Conservation (phyloP, 2,888 invertebrate genomes). For the Meiosimyza decipiens region DNA sequence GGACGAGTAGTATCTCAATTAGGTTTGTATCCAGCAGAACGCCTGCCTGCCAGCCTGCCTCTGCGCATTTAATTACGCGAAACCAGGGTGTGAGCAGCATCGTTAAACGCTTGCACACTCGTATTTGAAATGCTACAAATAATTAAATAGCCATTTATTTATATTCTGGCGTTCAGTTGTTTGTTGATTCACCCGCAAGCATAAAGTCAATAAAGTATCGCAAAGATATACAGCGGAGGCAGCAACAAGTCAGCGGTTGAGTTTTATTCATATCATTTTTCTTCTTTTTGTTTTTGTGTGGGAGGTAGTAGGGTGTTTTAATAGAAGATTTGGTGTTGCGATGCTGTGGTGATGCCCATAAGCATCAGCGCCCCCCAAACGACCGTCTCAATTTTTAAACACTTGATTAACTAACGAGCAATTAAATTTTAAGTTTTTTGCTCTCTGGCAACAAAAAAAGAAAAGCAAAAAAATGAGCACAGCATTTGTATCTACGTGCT, state of each 20-base stretch:
- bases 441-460: neutral
- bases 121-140: slow-evolving; percentile 43
- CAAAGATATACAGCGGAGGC: slow-evolving; percentile 6
- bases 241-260: slow-evolving; percentile 31
- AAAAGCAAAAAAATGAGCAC: too few species aligned
- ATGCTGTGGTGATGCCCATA: neutral
- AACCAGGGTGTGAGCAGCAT: slow-evolving; percentile 27
- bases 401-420: slow-evolving; percentile 36
- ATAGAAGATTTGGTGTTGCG: slow-evolving; percentile 20
- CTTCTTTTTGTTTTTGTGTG: neutral
- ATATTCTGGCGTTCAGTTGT: slow-evolving; percentile 39
- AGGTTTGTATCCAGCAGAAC: slow-evolving; percentile 36
- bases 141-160: slow-evolving; percentile 62
- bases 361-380: neutral
- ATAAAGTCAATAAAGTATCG: slow-evolving; percentile 32
- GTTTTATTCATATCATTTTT: neutral
- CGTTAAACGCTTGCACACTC: slow-evolving; percentile 31
- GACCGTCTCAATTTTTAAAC: slow-evolving; percentile 28
- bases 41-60: slow-evolving; percentile 23
- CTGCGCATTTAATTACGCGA: slow-evolving; percentile 36
- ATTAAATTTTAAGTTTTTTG: slow-evolving; percentile 25
- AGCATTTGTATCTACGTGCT: too few species aligned
- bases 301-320: slow-evolving; percentile 9
- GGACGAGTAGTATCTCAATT: slow-evolving; percentile 48
- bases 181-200: slow-evolving; percentile 38